Conservation (phyloP, 2,888 invertebrate genomes). For the Ochropacha duplaris region DNA sequence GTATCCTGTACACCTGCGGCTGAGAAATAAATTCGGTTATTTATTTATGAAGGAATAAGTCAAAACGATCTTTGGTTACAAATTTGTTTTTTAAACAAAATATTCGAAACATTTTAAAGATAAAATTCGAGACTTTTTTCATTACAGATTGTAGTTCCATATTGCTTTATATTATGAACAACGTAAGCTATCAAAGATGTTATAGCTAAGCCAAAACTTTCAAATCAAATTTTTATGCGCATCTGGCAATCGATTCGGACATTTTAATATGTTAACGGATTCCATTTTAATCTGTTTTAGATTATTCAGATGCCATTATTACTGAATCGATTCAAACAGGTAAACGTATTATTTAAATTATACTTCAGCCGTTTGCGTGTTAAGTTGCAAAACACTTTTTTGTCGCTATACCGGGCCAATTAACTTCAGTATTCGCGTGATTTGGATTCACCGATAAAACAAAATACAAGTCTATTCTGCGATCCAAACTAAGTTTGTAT, state of each 20-base stretch:
- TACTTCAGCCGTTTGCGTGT: constrained; percentile 62
- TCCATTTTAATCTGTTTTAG: constrained; percentile 39
- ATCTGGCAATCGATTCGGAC: constrained; percentile 25
- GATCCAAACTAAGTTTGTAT: constrained; percentile 1
- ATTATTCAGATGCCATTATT: constrained; percentile 63
- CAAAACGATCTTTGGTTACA: constrained; percentile 38
- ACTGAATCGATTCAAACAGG: constrained; percentile 58
- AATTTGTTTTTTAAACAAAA: constrained; percentile 33
- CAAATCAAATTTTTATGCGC: constrained; percentile 26
- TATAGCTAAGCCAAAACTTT: constrained; percentile 19
- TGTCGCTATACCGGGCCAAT: constrained; percentile 62
- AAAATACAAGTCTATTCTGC: constrained; percentile 18
- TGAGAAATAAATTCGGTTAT: constrained; percentile 39
- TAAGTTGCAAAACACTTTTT: constrained; percentile 69
- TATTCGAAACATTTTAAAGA: constrained; percentile 17
- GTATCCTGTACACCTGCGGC: constrained; percentile 49
- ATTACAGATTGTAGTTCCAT: neutral
- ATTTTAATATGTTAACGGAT: constrained; percentile 28
- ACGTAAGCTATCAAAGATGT: neutral
- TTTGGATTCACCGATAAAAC: constrained; percentile 55
- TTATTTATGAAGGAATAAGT: constrained; percentile 53
- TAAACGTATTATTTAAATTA: constrained; percentile 74
- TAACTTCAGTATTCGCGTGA: constrained; percentile 58
- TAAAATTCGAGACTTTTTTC: neutral
- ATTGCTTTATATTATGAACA: neutral